Percentiles rank a stretch among this genome's conserved stretches.
These are phyloP conservation scores for Muscicapa striata DNA, from an alignment of 2,797 vertebrate species.

Conservation along the genomic window DNA sequence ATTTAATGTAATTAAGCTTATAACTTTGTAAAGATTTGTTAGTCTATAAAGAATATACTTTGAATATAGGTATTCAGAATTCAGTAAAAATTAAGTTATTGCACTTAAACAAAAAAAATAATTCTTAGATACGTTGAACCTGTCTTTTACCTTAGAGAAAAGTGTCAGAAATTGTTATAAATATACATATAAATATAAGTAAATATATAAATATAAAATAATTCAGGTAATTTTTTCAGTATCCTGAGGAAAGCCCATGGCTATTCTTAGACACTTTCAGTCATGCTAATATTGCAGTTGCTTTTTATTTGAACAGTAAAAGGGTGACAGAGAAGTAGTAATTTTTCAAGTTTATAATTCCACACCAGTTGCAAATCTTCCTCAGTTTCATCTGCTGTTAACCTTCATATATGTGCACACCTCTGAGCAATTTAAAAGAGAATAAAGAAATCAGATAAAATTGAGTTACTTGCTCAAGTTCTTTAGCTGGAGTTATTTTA, in stretches of 20 bases:
- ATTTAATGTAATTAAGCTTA: neutral
- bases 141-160: neutral
- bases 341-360: conserved; percentile 9
- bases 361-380: neutral
- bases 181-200: neutral
- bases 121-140: neutral
- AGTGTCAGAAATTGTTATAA: neutral
- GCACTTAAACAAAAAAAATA: neutral
- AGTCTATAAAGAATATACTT: neutral
- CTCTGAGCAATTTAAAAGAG: neutral
- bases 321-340: neutral
- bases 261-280: neutral
- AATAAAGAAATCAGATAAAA: neutral
- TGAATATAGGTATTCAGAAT: neutral
- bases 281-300: neutral
- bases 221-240: neutral
- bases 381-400: neutral
- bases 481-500: neutral
- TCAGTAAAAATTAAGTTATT: neutral
- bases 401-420: neutral
- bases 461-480: neutral
- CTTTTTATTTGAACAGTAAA: conserved; percentile 8
- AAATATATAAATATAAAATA: neutral
- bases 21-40: neutral
- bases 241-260: neutral